Evolutionary conservation across 2,888 invertebrate genomes (phyloP), one percentile per base, ranked within the genome.

Genomic region (Torymus aiolomorphi): DNA sequence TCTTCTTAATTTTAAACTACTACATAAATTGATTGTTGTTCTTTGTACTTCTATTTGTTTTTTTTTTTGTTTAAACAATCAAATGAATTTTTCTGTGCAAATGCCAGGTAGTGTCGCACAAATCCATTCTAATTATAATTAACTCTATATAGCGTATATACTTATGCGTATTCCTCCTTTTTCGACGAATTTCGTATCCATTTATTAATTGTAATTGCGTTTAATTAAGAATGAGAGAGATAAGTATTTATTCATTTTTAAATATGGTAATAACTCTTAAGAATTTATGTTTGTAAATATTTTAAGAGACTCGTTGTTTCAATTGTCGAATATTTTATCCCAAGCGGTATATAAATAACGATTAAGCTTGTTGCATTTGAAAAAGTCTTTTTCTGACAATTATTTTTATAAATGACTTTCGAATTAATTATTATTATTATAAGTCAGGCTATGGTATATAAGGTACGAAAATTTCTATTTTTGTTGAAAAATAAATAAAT

Each of bases 201-300:
- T 42, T 42, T 42, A 42, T 42, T 42, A 42, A 42, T 42, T 42
- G 42, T 42, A 42, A 42, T 42, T 5, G 42, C 42, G 42, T 8
- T 42, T 42, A 42, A 42, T 42, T 42, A 42, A 42, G 42, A 42
- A 42, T 42, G 42, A 42, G 42, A 42, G 42, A 42, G 42, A 42
- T 42, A 49, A 61, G 24, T 61, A 61, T 61, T 71, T 70, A 42
- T 59, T 59, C 24, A n/a, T 56, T 70, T 66, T 49, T 18, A 52
- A 54, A 42, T 42, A 42, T 42, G 42, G 42, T 42, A 42, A 42
- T 42, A 42, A 42, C 42, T 42, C 42, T 13, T 71, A 49, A 18
- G 18, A 51, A 18, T 51, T 66, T 51, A 66, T 52, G 18, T 71
- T 71, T 76, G 76, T 76, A 76, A 70, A 70, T 76, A 76, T 57